Conservation (phyloP, 2,113 vertebrate species). For the Chitala chitala region DNA sequence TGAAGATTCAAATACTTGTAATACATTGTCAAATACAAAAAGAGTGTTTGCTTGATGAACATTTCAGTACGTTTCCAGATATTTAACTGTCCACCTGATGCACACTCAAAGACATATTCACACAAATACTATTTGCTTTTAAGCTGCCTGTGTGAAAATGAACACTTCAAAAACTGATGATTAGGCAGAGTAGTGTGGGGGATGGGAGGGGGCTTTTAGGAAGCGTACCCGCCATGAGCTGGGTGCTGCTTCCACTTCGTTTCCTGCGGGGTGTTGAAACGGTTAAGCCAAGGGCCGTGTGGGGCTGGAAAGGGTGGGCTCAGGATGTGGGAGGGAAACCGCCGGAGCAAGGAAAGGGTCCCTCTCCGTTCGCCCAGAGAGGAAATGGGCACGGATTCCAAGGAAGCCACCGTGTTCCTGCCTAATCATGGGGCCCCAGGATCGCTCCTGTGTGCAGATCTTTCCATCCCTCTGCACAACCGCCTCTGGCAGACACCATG, state of each 20-base stretch:
- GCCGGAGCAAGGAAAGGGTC: slow-evolving; percentile 42
- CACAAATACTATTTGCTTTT: background rate
- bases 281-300: slow-evolving; percentile 34
- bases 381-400: slow-evolving; percentile 54
- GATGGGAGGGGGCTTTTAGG: slow-evolving; percentile 6
- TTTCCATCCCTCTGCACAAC: slow-evolving; percentile 29
- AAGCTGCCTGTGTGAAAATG: background rate
- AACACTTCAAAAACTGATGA: slow-evolving; percentile 8
- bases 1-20: background rate
- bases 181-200: slow-evolving; percentile 2
- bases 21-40: background rate
- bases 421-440: slow-evolving; percentile 38
- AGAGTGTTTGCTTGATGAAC: background rate
- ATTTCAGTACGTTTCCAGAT: background rate
- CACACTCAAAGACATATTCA: background rate
- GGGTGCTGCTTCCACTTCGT: slow-evolving; percentile 24
- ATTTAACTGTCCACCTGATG: background rate
- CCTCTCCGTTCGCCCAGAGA: slow-evolving; percentile 40
- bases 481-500: background rate
- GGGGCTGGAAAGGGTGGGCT: slow-evolving; percentile 44
- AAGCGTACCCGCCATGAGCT: slow-evolving; percentile 19
- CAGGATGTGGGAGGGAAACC: slow-evolving; percentile 49
- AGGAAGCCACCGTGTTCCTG: slow-evolving; percentile 61
- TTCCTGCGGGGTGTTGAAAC: slow-evolving; percentile 38
- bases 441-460: background rate